Base-by-base conservation (phyloP, 2,797 vertebrate genomes). In the Amblyraja radiata region DNA sequence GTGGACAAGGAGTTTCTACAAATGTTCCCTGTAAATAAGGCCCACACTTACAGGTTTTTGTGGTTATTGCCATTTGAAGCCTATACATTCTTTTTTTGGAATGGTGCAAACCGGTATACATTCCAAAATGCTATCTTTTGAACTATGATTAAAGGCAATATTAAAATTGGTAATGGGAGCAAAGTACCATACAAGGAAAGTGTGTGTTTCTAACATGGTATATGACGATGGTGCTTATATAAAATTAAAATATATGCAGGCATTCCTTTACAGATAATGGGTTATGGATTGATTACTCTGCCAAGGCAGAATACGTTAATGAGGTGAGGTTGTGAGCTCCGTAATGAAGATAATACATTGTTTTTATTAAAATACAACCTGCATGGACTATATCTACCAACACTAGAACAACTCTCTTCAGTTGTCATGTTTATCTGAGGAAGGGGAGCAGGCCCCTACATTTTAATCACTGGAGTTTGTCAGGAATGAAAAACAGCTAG, bases 331-430 rank as follows among this genome's bases (percentile, higher is more conserved):
- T 96, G 96, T 94, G 94, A 95, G 96, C 96, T 96, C 96, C 96
- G 95, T 96, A 96, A 96, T 96, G 97, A 97, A 97, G 96, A 97
- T 97, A 97, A 97, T 97, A 96, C 96, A 97, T 97, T 96, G 96
- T 96, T 97, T 97, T 97, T 96, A 97, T 97, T 97, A 97, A 97
- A 97, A 97, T 97, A 96, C 97, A 97, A 97, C 97, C 97, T 97
- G 96, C 97, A 97, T 97, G 97, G 97, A 96, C 95, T 95, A 95
- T 96, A 97, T 96, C 97, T 96, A 97, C 97, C 96, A 96, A 95
- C 96, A 96, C 96, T 96, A 95, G 96, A 96, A n/a, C n/a, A 97
- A 97, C 95, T 96, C 96, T 95, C 96, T 95, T 95, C 95, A 97
- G 96, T 96, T 97, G 97, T 97, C 97, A 97, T 96, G 96, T 97